Evolutionary conservation across 2,888 invertebrate species (phyloP).

Genomic region (Meteorus cinctellus): DNA sequence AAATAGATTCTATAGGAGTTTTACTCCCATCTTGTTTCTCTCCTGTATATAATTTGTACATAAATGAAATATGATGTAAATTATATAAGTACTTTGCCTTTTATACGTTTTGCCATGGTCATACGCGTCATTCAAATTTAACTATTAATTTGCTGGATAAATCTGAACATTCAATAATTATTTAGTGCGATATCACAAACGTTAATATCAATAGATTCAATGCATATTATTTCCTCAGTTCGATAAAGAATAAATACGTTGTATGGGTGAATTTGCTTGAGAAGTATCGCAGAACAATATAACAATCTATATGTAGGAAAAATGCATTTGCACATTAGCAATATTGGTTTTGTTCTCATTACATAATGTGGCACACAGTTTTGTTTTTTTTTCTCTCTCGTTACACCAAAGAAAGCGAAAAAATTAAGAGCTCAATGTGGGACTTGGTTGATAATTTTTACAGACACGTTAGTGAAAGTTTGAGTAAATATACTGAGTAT

Average conservation of each 20-base stretch:
- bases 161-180: neutral
- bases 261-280: slow-evolving; percentile 5
- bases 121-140: slow-evolving; percentile 40
- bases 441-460: slow-evolving; percentile 8
- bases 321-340: slow-evolving; percentile 37
- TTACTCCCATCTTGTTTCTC: slow-evolving; percentile 54
- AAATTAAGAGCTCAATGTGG: neutral
- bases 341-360: slow-evolving; percentile 23
- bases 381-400: slow-evolving; percentile 8
- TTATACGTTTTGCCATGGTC: slow-evolving; percentile 46
- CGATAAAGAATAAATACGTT: neutral
- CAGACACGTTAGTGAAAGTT: neutral
- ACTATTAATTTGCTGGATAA: slow-evolving; percentile 5
- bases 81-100: slow-evolving; percentile 50
- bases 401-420: slow-evolving; percentile 13
- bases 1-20: slow-evolving; percentile 46
- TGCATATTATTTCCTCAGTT: slow-evolving; percentile 4
- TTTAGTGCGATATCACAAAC: neutral
- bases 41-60: slow-evolving; percentile 65
- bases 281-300: slow-evolving; percentile 5
- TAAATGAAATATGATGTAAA: slow-evolving; percentile 59
- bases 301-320: neutral
- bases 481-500: neutral
- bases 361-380: neutral
- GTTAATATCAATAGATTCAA: neutral